A percentile compares a stretch with the other conserved stretches of the same genome.
Evolutionary conservation across 2,888 invertebrate species (phyloP).

Genomic region (Agrotis segetum): DNA sequence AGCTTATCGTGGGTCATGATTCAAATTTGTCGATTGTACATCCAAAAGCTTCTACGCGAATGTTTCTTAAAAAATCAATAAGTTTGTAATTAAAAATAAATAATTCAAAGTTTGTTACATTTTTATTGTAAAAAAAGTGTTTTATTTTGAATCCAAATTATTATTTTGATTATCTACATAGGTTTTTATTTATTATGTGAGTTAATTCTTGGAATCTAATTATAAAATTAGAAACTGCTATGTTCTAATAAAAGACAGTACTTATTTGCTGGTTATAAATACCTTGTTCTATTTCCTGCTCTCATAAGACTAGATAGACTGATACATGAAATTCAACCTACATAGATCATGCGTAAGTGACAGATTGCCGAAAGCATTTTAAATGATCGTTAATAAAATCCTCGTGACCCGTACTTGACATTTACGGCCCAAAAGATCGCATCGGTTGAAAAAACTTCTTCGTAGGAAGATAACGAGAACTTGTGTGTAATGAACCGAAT

Average conservation of each 20-base stretch:
- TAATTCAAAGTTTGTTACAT: too few species aligned
- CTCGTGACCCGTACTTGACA: neutral
- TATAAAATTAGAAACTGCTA: neutral
- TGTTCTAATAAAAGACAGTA: neutral
- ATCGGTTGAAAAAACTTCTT: neutral
- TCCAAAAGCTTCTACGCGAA: too few species aligned
- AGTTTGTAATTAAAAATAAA: too few species aligned
- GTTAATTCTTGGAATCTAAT: too few species aligned
- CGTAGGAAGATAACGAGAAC: slow-evolving; percentile 4
- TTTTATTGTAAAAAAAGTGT: too few species aligned
- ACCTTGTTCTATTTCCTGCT: neutral
- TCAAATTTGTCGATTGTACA: too few species aligned
- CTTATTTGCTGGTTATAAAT: neutral
- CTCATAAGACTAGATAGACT: neutral
- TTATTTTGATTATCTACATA: too few species aligned
- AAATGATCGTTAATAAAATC: slow-evolving; percentile 1
- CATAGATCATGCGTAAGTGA: too few species aligned
- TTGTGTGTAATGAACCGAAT: slow-evolving; percentile 29
- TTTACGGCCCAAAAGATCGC: neutral
- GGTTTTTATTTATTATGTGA: too few species aligned
- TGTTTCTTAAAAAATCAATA: too few species aligned
- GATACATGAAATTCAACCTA: neutral
- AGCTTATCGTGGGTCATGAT: too few species aligned
- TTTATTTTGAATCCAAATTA: too few species aligned
- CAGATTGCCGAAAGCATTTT: neutral